A percentile compares a stretch with the other conserved stretches of the same genome.
phyloP scores from a whole-genome alignment of 2,797 vertebrate species.

The Gymnothorax reevesii region DNA sequence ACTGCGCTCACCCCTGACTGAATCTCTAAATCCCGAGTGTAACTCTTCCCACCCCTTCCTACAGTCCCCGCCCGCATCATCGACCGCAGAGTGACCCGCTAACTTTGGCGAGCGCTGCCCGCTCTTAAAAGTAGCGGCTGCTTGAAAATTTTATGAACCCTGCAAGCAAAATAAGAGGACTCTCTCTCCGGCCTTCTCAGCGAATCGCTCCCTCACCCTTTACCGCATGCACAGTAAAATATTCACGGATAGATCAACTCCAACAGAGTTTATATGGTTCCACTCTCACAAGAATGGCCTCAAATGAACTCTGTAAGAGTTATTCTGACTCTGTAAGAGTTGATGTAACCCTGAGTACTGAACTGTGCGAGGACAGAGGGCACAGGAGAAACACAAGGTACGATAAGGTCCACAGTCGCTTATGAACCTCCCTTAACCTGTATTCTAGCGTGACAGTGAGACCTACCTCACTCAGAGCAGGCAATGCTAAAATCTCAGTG shows the following conservation, averaged over 20 bases:
- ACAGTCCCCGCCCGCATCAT: background rate
- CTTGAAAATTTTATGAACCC: constrained; percentile 70
- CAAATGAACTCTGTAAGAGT: no score
- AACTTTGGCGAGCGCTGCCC: constrained; percentile 45
- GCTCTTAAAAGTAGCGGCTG: constrained; percentile 56
- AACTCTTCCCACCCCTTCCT: background rate
- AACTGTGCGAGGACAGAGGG: background rate
- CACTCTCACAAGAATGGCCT: no score
- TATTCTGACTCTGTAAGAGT: no score
- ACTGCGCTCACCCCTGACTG: background rate
- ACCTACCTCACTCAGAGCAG: constrained; percentile 5
- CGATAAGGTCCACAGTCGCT: no score
- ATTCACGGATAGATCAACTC: no score
- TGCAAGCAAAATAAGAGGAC: constrained; percentile 69
- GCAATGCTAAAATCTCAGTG: background rate
- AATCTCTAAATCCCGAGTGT: background rate
- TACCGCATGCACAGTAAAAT: no score
- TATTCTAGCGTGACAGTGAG: constrained; percentile 31
- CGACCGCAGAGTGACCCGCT: constrained; percentile 50
- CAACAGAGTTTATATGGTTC: no score
- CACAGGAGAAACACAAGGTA: background rate
- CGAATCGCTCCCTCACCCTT: constrained; percentile 45
- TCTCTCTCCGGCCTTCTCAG: constrained; percentile 52
- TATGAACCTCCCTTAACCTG: no score
- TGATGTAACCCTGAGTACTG: no score